Base-by-base conservation (phyloP, 2,113 vertebrate genomes). In the Terrapene triunguis region DNA sequence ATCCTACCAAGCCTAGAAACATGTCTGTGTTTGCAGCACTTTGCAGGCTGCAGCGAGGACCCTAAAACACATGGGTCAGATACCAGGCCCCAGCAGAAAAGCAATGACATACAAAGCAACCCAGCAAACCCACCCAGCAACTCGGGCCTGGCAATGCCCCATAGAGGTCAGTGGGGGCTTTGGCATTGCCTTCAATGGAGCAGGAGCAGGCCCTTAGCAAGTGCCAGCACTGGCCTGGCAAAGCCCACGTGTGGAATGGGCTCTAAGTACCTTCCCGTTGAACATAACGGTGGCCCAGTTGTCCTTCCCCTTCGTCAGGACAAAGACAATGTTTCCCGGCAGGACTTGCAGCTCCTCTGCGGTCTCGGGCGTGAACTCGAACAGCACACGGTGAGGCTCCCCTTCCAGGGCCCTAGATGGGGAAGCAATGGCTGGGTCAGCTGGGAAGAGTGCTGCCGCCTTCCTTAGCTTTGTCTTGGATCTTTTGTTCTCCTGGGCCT, bases 251-350 rank as follows among this genome's bases (percentile, higher is more conserved):
- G 62, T 47, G 19, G 2, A 35, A 16, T 22, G 14, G 1, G 0
- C 35, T 48, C 91, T 8, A 80, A 21, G 89, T 98, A 99, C 99
- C 99, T 99, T 99, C 93, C 98, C 99, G 0, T 99, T 99, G 98
- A 99, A 99, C 94, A 99, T 96, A 94, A 99, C 99, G 0, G 99
- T 99, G 1, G 99, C 99, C 99, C 99, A 99, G 95, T 99, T 99
- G 95, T 99, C 99, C 2, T 97, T 96, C 48, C 98, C 99, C 92
- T 99, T 99, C 97, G 99, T 98, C 97, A 99, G 97, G 65, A 99
- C 99, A 96, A 99, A 99, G 93, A 99, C 99, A 5, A 99, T 98
- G 89, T 99, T 99, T 47, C 99, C 99, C 0, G 99, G 99, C 97
- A 99, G 98, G 48, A 99, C 99, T 35, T 98, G 99, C 89, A 99